phyloP scores from a whole-genome alignment of 1,140 invertebrate species.

The Teleogryllus occipitalis region DNA sequence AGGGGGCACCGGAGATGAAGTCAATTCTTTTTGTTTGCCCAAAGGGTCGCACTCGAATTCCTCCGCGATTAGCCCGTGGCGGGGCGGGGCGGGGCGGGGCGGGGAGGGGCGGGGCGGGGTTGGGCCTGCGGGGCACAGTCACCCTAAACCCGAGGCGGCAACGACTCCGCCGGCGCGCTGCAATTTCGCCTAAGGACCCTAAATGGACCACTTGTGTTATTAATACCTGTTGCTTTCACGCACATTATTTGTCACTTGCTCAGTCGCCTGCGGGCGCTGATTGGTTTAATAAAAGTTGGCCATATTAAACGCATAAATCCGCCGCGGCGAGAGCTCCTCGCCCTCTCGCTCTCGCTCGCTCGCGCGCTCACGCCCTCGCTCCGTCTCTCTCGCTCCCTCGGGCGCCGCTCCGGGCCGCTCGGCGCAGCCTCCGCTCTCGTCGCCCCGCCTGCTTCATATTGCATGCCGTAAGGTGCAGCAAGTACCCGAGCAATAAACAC shows the following conservation, averaged over 20 bases:
- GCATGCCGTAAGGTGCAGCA: not conserved
- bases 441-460: not conserved
- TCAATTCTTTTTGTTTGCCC: not conserved
- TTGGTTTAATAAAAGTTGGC: constrained; percentile 12
- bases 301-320: constrained; percentile 14
- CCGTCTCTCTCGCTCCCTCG: no score
- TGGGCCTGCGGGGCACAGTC: not conserved
- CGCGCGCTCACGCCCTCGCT: not conserved
- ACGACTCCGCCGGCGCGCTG: not conserved
- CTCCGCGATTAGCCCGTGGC: not conserved
- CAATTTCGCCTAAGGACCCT: not conserved
- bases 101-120: no score
- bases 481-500: not conserved
- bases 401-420: not conserved
- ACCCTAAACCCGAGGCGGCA: not conserved
- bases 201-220: not conserved
- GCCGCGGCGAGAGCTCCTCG: not conserved
- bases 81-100: no score
- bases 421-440: not conserved
- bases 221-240: constrained; percentile 13
- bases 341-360: not conserved
- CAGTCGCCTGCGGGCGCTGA: constrained; percentile 5
- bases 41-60: not conserved
- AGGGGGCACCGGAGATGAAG: not conserved
- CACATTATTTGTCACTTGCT: constrained; percentile 11